Evolutionary conservation across 37 sponge, comb jelly and placozoan species (phyloP).

Genomic region (Chondrosia reniformis): DNA sequence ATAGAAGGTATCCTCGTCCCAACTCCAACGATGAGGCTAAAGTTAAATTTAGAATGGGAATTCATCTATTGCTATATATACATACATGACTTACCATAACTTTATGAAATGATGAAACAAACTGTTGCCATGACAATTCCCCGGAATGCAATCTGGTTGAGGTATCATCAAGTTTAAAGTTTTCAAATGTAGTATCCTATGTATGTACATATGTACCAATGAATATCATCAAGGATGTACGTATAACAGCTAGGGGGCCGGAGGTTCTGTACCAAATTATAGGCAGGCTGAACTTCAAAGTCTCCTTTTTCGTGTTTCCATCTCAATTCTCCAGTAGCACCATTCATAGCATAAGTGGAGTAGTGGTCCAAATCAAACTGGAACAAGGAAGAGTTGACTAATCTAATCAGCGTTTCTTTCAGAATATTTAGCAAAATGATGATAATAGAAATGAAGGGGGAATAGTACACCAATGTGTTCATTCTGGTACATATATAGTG

Average conservation of each 20-base stretch:
- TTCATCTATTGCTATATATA: not conserved
- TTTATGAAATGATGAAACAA: conserved; percentile 37
- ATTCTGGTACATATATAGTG: no score
- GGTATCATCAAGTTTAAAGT: conserved; percentile 9
- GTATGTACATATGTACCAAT: no score
- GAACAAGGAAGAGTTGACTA: not conserved
- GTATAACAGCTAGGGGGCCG: no score
- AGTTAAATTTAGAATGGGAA: not conserved
- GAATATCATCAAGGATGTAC: no score
- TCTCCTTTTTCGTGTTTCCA: conserved; percentile 65
- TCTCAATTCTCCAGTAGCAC: conserved; percentile 48
- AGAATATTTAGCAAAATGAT: no score
- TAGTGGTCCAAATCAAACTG: conserved; percentile 7
- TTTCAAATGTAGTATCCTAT: not conserved
- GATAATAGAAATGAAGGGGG: no score
- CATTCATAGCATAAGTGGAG: conserved; percentile 49
- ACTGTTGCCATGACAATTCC: conserved; percentile 82
- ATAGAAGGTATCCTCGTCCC: conserved; percentile 41
- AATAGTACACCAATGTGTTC: no score
- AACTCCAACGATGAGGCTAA: conserved; percentile 69
- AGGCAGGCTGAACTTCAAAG: conserved; percentile 51
- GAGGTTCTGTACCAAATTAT: not conserved
- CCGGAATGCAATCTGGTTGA: conserved; percentile 24
- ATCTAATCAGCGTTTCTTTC: no score
- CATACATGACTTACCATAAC: conserved; percentile 50